Percentiles rank a stretch among this genome's conserved stretches.
Conservation (phyloP, 2,113 vertebrate genomes). For the Sarotherodon lohbergeri region DNA sequence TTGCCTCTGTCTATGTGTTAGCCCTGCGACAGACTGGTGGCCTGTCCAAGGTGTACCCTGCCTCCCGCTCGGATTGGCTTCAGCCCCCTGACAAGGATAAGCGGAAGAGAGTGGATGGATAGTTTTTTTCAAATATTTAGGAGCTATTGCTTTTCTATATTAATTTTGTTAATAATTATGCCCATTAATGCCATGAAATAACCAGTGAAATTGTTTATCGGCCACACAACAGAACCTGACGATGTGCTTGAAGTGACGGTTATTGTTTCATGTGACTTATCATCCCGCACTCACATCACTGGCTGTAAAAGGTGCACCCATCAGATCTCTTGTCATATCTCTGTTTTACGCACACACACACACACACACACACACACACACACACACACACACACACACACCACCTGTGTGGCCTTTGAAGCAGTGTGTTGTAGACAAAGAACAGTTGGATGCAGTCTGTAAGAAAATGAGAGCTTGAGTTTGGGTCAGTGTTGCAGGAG, state of each 20-base stretch:
- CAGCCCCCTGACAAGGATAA: not conserved
- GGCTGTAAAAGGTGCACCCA: not conserved
- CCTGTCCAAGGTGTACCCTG: fast-evolving
- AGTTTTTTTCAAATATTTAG: not conserved
- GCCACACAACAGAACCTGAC: fast-evolving
- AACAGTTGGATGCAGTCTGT: not conserved
- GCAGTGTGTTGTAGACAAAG: not conserved
- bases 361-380: not conserved
- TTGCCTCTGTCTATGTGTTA: not conserved
- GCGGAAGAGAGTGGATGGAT: not conserved
- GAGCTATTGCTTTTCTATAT: not conserved
- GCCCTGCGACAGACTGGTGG: not conserved
- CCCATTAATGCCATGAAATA: not conserved
- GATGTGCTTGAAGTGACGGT: not conserved
- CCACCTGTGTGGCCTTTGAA: not conserved
- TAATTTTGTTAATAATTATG: not conserved
- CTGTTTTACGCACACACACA: not conserved
- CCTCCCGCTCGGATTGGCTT: not conserved
- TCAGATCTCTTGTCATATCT: not conserved
- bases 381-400: not conserved
- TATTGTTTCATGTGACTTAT: not conserved
- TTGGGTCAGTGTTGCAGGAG: conserved; percentile 35
- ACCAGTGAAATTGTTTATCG: not conserved
- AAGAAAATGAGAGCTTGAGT: conserved; percentile 10
- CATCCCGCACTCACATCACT: not conserved